Evolutionary conservation across 2,113 vertebrate species (phyloP).

Genomic region (Alligator mississippiensis): DNA sequence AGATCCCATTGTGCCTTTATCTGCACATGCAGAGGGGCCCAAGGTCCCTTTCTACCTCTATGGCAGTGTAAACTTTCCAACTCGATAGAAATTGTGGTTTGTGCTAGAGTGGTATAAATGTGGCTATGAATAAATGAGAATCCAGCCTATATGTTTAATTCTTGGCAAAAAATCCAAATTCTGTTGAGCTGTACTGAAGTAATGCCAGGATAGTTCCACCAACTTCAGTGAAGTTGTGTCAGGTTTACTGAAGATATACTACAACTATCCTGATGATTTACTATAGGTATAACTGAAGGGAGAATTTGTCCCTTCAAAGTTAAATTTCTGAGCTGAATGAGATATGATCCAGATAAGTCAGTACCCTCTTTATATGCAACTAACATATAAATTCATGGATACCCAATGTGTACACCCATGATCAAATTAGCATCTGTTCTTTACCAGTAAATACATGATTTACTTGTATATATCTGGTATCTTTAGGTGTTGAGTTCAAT

Average conservation of each 20-base stretch:
- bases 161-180: background rate
- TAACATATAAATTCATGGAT: background rate
- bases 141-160: background rate
- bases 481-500: background rate
- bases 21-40: no score
- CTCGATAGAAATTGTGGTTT: background rate
- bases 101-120: background rate
- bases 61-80: background rate
- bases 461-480: background rate
- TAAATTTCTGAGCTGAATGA: background rate
- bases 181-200: background rate
- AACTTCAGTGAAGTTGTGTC: background rate
- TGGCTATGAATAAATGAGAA: accelerated
- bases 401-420: background rate
- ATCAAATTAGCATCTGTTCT: background rate
- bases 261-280: no score
- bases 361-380: background rate
- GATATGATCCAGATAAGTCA: background rate
- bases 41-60: background rate
- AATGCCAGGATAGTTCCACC: background rate
- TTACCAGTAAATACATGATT: background rate
- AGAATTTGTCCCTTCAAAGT: background rate
- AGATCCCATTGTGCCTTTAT: no score
- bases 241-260: background rate
- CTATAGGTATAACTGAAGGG: background rate